Conservation (phyloP, 2,113 vertebrate genomes). For the Microtus oregoni region DNA sequence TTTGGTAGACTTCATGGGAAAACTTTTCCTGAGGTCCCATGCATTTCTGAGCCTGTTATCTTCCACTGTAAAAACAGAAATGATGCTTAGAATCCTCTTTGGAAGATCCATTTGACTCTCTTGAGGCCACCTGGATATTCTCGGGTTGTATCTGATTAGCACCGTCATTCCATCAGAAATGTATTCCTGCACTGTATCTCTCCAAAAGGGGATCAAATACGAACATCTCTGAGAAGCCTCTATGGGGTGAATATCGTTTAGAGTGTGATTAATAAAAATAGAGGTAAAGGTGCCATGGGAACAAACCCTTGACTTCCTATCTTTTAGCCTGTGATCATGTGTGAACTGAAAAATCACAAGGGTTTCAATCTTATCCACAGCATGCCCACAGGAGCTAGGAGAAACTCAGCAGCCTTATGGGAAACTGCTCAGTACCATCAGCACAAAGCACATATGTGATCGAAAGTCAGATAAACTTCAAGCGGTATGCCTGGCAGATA, state of each 20-base stretch:
- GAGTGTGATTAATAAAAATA: too few relatives aligned
- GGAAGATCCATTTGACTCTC: background rate
- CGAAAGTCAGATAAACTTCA: slow-evolving; percentile 52
- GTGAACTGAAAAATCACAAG: background rate
- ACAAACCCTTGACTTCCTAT: background rate
- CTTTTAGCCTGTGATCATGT: background rate
- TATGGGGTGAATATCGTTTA: background rate
- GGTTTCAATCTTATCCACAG: background rate
- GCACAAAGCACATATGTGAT: slow-evolving; percentile 24
- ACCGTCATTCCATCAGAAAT: background rate
- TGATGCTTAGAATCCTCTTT: too few relatives aligned
- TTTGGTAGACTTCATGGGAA: background rate
- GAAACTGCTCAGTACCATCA: slow-evolving; percentile 16
- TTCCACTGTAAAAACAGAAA: background rate
- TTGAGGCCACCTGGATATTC: background rate
- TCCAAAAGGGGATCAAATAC: background rate
- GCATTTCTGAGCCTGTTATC: background rate
- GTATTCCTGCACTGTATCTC: background rate
- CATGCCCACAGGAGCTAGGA: background rate
- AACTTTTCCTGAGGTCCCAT: background rate
- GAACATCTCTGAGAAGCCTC: background rate
- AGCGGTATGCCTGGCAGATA: background rate
- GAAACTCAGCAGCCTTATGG: background rate
- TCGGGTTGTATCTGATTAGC: background rate
- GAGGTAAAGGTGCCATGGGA: background rate